Base-by-base conservation (phyloP, 2,797 vertebrate genomes). In the Macrochelys suwanniensis region DNA sequence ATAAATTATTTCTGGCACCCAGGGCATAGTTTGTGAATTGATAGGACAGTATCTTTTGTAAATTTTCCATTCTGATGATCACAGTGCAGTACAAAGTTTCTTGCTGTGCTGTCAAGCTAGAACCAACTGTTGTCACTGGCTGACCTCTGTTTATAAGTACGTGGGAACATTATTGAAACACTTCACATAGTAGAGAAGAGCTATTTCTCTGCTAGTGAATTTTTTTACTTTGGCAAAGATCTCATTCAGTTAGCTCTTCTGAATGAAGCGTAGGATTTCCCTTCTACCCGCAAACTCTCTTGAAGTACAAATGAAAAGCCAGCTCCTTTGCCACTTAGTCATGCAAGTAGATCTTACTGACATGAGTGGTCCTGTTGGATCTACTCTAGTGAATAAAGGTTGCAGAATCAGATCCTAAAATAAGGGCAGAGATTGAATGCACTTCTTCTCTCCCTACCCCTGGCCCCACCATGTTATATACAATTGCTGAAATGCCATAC, bases 61-160 rank as follows among this genome's bases (percentile, higher is more conserved):
- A 95, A 96, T 97, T 98, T 98, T 98, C 98, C 97, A 96, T 97
- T 97, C 96, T 95, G 97, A 91, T 91, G 92, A 91, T 97, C 86
- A 90, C 93, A 97, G 87, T 65, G 76, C 93, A 95, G 82, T 92
- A 96, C 93, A 96, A 37, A 96, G 94, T 96, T 97, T 97, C 97
- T 97, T 89, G 26, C 93, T 97, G 96, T 96, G 96, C 90, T 97
- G 86, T 95, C 89, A 89, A 94, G 83, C 96, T 96, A 92, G 89
- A 96, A 92, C 94, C 92, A 82, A 93, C 96, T 98, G 97, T 97
- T 98, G 97, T 98, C 94, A 93, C 97, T 98, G 97, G 97, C 97
- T 98, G 98, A 98, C 98, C 98, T 98, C 97, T 80, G 53, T 90
- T 96, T 96, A 78, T 92, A 94, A 98, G 98, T 98, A 98, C 97